Evolutionary conservation across 1,140 invertebrate genomes (phyloP), one percentile per base, ranked within the genome.

Genomic region (Lepidurus apus): DNA sequence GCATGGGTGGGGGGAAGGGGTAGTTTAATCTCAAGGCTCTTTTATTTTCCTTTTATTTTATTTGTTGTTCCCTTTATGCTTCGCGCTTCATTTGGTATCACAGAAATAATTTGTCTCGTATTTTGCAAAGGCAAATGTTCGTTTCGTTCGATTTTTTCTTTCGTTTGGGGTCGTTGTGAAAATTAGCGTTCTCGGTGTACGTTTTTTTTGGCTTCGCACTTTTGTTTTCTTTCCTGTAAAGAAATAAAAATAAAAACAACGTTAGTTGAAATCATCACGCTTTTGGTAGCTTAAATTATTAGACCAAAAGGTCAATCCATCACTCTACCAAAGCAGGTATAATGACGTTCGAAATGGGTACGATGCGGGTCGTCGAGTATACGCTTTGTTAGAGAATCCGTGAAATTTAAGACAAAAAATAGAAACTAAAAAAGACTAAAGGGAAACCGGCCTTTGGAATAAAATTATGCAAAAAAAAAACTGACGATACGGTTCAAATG

Each of bases 51-150:
- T 17, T 65, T 65, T 65, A 21, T 65, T 34, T 34, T 34, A 34
- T 4, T 34, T 34, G 34, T 34, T 34, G 34, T 34, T 34, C 34
- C 34, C 34, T 34, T 13, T n/a, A 65, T 65, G 53, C 13, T 65
- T 65, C 53, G 21, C 53, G 53, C 53, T 34, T 34, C 17, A 65
- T 65, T 65, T 65, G 53, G 17, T 65, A 65, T 65, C 53, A 65
- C 53, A 65, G 53, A 65, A 65, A 65, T 65, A 65, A 65, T 65
- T 65, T 65, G 53, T 65, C 53, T 65, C 53, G 53, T 65, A 65
- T 13, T 65, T 65, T 65, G 10, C 13, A 47, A 65, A 65, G 53
- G 53, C 53, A 65, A 65, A 65, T 65, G 8, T 65, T 7, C 17
- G 21, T 7, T 65, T 65, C 53, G 17, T 65, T 65, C 53, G 17